Conservation (phyloP, 2,888 invertebrate species). For the Saturnia pavonia region DNA sequence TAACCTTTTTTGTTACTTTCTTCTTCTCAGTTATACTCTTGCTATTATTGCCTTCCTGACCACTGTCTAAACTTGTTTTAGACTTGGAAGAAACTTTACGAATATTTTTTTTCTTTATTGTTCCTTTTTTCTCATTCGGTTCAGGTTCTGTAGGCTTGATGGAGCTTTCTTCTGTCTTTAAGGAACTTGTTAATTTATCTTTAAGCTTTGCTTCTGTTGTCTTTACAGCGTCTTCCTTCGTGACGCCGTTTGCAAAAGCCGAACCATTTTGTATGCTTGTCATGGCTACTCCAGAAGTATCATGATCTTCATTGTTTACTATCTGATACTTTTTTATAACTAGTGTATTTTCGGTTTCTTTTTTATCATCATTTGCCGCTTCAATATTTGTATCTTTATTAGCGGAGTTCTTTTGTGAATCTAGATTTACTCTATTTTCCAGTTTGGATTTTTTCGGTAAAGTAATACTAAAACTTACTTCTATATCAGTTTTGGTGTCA, state of each 20-base stretch:
- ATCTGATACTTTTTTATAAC: conserved; percentile 68
- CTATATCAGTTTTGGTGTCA: conserved; percentile 62
- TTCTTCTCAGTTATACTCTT: conserved; percentile 65
- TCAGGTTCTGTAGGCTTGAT: conserved; percentile 52
- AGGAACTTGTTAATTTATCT: conserved; percentile 38
- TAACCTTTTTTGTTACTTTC: conserved; percentile 69
- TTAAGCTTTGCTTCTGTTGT: conserved; percentile 52
- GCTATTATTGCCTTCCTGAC: conserved; percentile 51
- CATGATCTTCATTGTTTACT: conserved; percentile 40
- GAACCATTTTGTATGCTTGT: conserved; percentile 49
- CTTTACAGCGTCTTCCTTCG: conserved; percentile 50
- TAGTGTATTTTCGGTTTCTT: conserved; percentile 43
- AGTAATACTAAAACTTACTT: conserved; percentile 75
- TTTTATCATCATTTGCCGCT: conserved; percentile 37
- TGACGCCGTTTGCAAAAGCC: conserved; percentile 44
- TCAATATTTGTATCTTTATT: conserved; percentile 26
- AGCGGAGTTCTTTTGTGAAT: conserved; percentile 40
- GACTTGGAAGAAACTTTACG: conserved; percentile 75
- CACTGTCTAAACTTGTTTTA: conserved; percentile 62
- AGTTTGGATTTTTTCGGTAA: conserved; percentile 63
- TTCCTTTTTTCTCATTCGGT: conserved; percentile 63
- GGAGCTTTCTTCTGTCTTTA: conserved; percentile 52
- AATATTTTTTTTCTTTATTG: conserved; percentile 72
- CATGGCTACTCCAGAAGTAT: conserved; percentile 42
- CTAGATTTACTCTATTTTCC: conserved; percentile 40